Evolutionary conservation across 2,888 invertebrate species (phyloP).

Genomic region (Iselma pallidipennis): DNA sequence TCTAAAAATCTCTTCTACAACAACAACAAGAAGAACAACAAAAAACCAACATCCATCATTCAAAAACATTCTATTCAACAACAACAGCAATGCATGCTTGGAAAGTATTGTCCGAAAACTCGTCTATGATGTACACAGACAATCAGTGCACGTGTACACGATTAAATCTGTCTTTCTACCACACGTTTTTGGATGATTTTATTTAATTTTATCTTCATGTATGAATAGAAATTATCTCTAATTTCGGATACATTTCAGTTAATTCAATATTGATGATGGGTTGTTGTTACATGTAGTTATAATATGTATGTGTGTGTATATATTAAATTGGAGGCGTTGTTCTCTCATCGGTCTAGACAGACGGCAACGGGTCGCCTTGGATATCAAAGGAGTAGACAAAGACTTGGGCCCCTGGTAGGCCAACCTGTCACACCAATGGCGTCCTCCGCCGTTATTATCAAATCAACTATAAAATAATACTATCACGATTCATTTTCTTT

Average conservation of each 20-base stretch:
- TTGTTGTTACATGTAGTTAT: background rate
- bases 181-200: too few relatives aligned
- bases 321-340: background rate
- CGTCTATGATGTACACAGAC: too few relatives aligned
- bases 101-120: background rate
- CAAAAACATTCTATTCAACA: background rate
- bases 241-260: background rate
- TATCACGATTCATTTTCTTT: background rate
- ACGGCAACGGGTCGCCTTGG: slow-evolving; percentile 38
- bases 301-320: too few relatives aligned
- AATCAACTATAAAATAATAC: slow-evolving; percentile 25
- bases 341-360: slow-evolving; percentile 33
- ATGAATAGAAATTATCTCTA: too few relatives aligned
- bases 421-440: slow-evolving; percentile 38
- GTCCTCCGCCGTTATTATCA: slow-evolving; percentile 35
- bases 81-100: background rate
- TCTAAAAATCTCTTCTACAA: background rate
- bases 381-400: slow-evolving; percentile 31
- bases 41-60: background rate
- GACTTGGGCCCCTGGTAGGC: slow-evolving; percentile 27
- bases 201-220: too few relatives aligned
- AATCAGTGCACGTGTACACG: too few relatives aligned
- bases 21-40: background rate
- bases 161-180: too few relatives aligned
- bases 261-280: background rate